Evolutionary conservation across 2,888 invertebrate genomes (phyloP).

Genomic region (Antheraea assamensis): DNA sequence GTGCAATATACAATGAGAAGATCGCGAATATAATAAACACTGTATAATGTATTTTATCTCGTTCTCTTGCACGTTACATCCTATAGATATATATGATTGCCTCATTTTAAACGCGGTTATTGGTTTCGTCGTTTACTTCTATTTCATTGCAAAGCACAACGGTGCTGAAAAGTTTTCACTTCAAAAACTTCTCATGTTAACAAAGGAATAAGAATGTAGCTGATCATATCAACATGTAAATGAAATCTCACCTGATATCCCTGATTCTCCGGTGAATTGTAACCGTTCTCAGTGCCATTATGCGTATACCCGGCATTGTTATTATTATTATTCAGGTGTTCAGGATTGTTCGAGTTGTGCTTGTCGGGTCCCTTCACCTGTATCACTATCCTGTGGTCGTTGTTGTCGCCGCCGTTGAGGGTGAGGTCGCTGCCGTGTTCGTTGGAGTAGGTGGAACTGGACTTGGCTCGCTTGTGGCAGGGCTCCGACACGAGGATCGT

Average conservation of each 20-base stretch:
- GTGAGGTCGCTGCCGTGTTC: slow-evolving; percentile 83
- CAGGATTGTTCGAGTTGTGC: slow-evolving; percentile 60
- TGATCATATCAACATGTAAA: neutral
- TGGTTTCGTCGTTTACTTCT: too few species aligned
- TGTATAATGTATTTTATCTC: too few species aligned
- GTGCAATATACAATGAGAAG: too few species aligned
- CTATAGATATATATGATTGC: too few species aligned
- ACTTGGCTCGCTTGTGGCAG: slow-evolving; percentile 81
- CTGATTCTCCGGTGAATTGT: slow-evolving; percentile 80
- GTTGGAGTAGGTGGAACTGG: slow-evolving; percentile 70
- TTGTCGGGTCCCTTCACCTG: slow-evolving; percentile 82
- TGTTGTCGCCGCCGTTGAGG: slow-evolving; percentile 76
- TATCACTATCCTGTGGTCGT: slow-evolving; percentile 90
- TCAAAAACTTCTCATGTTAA: neutral
- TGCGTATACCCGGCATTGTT: slow-evolving; percentile 74
- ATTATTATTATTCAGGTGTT: slow-evolving; percentile 67
- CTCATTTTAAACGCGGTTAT: too few species aligned
- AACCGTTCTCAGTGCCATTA: slow-evolving; percentile 73
- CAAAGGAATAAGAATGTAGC: neutral
- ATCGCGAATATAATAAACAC: too few species aligned
- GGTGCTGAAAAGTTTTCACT: too few species aligned
- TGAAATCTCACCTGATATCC: slow-evolving; percentile 79
- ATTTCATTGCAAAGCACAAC: too few species aligned
- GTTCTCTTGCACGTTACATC: too few species aligned
- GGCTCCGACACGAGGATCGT: slow-evolving; percentile 93